Evolutionary conservation across 2,113 vertebrate genomes (phyloP).

Genomic region (Cheilinus undulatus): DNA sequence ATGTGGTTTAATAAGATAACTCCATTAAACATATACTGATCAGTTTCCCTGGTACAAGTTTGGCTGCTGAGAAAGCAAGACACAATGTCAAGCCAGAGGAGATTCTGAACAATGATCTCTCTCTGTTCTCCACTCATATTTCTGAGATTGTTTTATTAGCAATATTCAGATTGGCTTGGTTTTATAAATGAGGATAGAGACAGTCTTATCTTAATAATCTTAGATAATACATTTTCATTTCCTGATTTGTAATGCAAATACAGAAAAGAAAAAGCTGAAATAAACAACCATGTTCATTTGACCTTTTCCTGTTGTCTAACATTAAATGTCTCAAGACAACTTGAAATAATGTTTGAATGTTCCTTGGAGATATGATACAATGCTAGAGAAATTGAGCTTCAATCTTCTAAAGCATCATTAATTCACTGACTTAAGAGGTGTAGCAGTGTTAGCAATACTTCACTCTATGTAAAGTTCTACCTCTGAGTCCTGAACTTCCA

Average conservation of each 20-base stretch:
- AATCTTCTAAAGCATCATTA: no score
- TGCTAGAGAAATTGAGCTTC: no score
- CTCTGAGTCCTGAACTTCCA: not conserved
- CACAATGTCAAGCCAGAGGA: not conserved
- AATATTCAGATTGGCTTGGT: not conserved
- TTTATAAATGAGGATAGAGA: no score
- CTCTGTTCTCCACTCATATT: slow-evolving; percentile 1
- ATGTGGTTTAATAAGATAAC: slow-evolving; percentile 52
- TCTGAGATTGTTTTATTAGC: not conserved
- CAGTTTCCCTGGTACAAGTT: slow-evolving; percentile 27
- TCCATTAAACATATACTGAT: slow-evolving; percentile 40
- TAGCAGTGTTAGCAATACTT: not conserved
- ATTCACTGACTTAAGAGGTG: not conserved
- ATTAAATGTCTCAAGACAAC: not conserved
- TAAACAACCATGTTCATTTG: no score
- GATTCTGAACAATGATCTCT: not conserved
- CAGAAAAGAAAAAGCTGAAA: no score
- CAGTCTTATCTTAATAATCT: no score
- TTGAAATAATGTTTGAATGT: not conserved
- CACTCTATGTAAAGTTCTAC: not conserved
- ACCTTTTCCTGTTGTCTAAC: not conserved
- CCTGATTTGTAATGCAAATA: no score
- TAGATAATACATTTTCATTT: no score
- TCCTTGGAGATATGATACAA: no score
- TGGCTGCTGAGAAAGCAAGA: slow-evolving; percentile 39